Evolutionary conservation across 2,797 vertebrate genomes (phyloP).

Genomic region (Lepidocolaptes lacrymiger): DNA sequence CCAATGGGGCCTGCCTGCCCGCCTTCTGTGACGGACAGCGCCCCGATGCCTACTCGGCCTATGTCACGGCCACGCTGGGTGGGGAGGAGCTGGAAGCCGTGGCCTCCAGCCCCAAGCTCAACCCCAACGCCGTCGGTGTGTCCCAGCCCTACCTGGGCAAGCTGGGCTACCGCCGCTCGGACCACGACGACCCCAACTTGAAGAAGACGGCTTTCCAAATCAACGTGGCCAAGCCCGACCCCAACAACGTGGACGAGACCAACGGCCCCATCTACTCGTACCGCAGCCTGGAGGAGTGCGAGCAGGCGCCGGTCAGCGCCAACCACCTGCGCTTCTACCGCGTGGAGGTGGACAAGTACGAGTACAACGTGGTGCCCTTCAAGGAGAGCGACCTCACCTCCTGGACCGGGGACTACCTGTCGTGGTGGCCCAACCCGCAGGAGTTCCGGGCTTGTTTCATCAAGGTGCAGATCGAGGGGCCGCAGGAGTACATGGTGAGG

Average conservation of each 20-base stretch:
- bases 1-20: conserved; percentile 93
- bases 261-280: conserved; percentile 93
- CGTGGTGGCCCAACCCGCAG: conserved; percentile 99
- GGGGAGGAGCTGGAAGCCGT: conserved; percentile 95
- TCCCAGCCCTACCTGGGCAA: conserved; percentile 91
- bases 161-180: conserved; percentile 89
- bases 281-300: conserved; percentile 86
- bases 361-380: conserved; percentile 96
- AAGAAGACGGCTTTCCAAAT: conserved; percentile 94
- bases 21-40: conserved; percentile 89
- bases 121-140: conserved; percentile 87
- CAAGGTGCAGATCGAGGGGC: conserved; percentile 91
- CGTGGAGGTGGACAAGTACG: conserved; percentile 93
- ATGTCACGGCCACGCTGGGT: conserved; percentile 90
- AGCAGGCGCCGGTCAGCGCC: conserved; percentile 84
- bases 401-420: conserved; percentile 92
- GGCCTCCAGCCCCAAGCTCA: conserved; percentile 88
- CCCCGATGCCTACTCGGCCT: conserved; percentile 90
- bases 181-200: conserved; percentile 86
- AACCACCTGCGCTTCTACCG: conserved; percentile 95
- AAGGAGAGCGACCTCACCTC: conserved; percentile 89
- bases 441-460: conserved; percentile 96
- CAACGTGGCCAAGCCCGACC: conserved; percentile 92
- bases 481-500: conserved; percentile 91
- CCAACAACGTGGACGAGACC: conserved; percentile 86